Evolutionary conservation across 2,888 invertebrate genomes (phyloP).

Genomic region (Trichogramma evanescens): DNA sequence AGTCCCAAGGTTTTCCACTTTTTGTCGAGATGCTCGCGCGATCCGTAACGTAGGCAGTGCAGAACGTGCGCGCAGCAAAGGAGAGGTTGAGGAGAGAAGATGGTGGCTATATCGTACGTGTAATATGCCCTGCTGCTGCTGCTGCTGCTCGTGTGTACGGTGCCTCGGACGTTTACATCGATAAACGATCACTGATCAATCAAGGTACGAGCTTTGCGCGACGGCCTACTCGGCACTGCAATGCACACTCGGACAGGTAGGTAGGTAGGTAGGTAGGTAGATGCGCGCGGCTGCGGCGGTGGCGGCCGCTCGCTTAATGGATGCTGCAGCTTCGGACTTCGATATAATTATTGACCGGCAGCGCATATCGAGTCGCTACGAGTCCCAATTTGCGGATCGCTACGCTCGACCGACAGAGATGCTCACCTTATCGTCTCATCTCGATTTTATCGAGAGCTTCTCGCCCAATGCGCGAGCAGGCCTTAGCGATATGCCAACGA

Average conservation of each 20-base stretch:
- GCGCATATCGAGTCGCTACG: constrained; percentile 10
- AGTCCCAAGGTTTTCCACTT: too few relatives aligned
- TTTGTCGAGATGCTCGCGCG: too few relatives aligned
- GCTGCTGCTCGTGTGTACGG: background rate
- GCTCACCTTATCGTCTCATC: constrained; percentile 21
- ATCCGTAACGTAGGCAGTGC: too few relatives aligned
- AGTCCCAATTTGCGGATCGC: constrained; percentile 20
- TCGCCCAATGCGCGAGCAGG: background rate
- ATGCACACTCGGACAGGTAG: too few relatives aligned
- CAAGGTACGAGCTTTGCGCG: constrained; percentile 23
- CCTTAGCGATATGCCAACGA: background rate
- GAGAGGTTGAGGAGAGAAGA: background rate
- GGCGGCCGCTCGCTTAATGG: constrained; percentile 28
- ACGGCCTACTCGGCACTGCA: background rate
- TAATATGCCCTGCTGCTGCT: too few relatives aligned
- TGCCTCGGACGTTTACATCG: constrained; percentile 9
- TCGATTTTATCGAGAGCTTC: constrained; percentile 21
- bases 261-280: too few relatives aligned
- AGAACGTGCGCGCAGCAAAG: constrained; percentile 16
- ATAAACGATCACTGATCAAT: constrained; percentile 36
- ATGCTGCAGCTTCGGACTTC: constrained; percentile 19
- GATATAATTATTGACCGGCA: constrained; percentile 36
- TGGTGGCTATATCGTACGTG: too few relatives aligned
- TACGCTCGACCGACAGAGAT: background rate
- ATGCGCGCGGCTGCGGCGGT: constrained; percentile 15